Percentiles rank a stretch among this genome's conserved stretches.
These are phyloP conservation scores for Rhea americana DNA, from an alignment of 2,113 vertebrate genomes.

Conservation along the genomic window DNA sequence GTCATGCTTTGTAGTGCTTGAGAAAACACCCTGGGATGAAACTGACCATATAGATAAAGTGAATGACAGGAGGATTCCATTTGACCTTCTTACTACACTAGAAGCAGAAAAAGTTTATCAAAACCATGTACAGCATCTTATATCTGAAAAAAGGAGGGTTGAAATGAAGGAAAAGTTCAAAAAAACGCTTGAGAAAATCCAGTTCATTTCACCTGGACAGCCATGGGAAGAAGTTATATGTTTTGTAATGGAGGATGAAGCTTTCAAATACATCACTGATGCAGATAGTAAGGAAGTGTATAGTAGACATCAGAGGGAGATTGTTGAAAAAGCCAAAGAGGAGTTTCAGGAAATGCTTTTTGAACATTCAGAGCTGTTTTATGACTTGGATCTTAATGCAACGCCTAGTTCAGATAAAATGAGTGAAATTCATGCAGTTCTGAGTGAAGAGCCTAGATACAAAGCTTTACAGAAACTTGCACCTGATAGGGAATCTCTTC, in stretches of 20 bases:
- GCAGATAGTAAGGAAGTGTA: constrained; percentile 95
- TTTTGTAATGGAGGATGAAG: constrained; percentile 96
- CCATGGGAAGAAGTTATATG: constrained; percentile 98
- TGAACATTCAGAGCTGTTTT: constrained; percentile 97
- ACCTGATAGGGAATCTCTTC: constrained; percentile 94
- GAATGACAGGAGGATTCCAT: constrained; percentile 94
- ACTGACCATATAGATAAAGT: constrained; percentile 95
- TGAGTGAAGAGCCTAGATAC: constrained; percentile 97
- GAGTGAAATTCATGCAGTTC: constrained; percentile 95
- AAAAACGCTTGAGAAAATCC: constrained; percentile 95
- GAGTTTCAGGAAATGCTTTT: constrained; percentile 99
- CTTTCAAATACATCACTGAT: constrained; percentile 96
- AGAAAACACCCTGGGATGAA: constrained; percentile 95
- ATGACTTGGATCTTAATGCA: constrained; percentile 97
- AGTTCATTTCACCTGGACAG: constrained; percentile 94
- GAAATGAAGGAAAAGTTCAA: constrained; percentile 99
- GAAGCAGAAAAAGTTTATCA: constrained; percentile 95
- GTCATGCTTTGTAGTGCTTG: constrained; percentile 92
- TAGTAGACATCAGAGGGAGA: constrained; percentile 94
- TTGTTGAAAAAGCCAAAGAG: constrained; percentile 99
- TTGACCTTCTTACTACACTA: constrained; percentile 89
- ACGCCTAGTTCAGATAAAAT: constrained; percentile 98
- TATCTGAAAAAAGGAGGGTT: constrained; percentile 90
- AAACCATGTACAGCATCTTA: constrained; percentile 93
- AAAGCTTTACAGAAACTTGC: constrained; percentile 97